These are phyloP conservation scores for Pionites leucogaster DNA, from an alignment of 2,113 vertebrate genomes.

Conservation along the genomic window DNA sequence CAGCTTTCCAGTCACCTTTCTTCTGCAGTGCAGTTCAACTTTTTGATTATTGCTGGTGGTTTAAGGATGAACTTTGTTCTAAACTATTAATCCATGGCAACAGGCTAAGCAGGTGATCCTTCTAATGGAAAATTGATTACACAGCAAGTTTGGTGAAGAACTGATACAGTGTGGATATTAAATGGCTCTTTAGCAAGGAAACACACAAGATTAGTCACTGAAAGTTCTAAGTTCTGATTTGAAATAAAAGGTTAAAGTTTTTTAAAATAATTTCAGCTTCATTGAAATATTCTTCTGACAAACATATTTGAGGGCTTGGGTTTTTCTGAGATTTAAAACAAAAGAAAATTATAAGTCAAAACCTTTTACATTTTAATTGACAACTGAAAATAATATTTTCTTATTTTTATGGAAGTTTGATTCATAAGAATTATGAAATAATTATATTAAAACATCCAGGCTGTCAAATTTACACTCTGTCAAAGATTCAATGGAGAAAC, in stretches of 20 bases:
- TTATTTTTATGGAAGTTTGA: neutral
- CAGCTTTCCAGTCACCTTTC: neutral
- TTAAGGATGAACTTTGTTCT: constrained; percentile 14
- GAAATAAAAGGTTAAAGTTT: neutral
- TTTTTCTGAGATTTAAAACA: neutral
- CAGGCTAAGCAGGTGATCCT: neutral
- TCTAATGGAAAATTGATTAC: neutral
- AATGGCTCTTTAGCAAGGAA: neutral
- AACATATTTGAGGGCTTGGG: rapidly evolving
- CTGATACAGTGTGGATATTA: neutral
- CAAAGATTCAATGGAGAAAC: neutral
- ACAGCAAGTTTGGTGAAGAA: neutral
- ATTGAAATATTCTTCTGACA: neutral
- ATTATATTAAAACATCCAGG: neutral
- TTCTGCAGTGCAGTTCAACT: neutral
- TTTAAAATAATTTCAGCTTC: neutral
- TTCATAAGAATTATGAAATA: neutral
- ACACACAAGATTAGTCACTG: neutral
- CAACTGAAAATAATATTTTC: neutral
- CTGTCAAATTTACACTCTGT: neutral
- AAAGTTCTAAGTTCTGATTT: neutral
- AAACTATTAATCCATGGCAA: neutral
- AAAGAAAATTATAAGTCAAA: neutral
- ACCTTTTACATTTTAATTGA: neutral
- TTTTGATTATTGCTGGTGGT: constrained; percentile 8